Percentiles rank a stretch among this genome's conserved stretches.
phyloP scores from a whole-genome alignment of 2,888 invertebrate species.

The Anarsia innoxiella region DNA sequence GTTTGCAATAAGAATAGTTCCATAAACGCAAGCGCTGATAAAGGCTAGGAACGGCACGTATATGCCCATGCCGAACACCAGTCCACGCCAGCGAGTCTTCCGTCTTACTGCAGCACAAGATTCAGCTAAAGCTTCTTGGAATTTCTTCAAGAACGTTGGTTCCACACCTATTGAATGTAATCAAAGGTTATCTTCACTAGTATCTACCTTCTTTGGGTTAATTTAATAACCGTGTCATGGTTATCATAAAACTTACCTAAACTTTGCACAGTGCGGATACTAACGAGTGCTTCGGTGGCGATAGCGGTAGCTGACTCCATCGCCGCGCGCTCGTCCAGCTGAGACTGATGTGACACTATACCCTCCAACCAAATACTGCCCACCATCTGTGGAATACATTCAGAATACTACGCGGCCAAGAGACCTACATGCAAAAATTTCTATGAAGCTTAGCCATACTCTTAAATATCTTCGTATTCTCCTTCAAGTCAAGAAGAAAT shows the following conservation, averaged over 20 bases:
- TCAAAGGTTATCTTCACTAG: too few relatives aligned
- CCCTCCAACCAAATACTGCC: slow-evolving; percentile 78
- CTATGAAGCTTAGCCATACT: too few relatives aligned
- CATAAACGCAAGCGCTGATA: slow-evolving; percentile 81
- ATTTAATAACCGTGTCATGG: too few relatives aligned
- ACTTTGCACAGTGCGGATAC: slow-evolving; percentile 79
- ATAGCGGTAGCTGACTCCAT: slow-evolving; percentile 78
- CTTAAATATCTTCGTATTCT: too few relatives aligned
- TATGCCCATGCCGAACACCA: slow-evolving; percentile 81
- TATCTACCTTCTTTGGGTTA: too few relatives aligned
- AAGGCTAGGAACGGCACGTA: slow-evolving; percentile 82
- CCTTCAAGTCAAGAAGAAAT: too few relatives aligned
- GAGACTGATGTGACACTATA: slow-evolving; percentile 73
- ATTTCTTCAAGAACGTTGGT: slow-evolving; percentile 71
- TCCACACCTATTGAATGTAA: slow-evolving; percentile 68
- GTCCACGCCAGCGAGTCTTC: slow-evolving; percentile 78
- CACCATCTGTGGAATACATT: too few relatives aligned
- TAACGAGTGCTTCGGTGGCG: slow-evolving; percentile 79
- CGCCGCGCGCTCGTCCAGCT: slow-evolving; percentile 75
- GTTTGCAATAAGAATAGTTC: slow-evolving; percentile 78
- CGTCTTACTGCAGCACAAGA: slow-evolving; percentile 72
- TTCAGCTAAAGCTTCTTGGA: slow-evolving; percentile 60
- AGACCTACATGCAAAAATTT: too few relatives aligned
- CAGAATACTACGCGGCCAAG: too few relatives aligned
- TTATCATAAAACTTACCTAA: too few relatives aligned